Evolutionary conservation across 2,888 invertebrate genomes (phyloP).

Genomic region (Meandrusa payeni): DNA sequence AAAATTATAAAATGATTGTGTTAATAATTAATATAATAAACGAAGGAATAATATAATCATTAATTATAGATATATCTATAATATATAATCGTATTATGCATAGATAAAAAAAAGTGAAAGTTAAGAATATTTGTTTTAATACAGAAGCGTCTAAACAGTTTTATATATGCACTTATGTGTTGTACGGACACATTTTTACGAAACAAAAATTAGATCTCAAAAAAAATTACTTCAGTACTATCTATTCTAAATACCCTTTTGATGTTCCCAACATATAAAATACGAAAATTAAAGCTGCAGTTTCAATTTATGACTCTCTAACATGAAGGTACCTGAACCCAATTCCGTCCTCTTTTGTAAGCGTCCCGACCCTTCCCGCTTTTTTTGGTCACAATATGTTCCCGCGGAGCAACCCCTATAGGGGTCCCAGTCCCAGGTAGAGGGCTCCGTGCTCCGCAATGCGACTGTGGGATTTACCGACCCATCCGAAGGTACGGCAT

Average conservation of each 20-base stretch:
- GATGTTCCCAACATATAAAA: not conserved
- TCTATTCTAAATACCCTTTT: not conserved
- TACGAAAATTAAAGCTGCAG: slow-evolving; percentile 3
- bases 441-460: slow-evolving; percentile 47
- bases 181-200: too few species aligned
- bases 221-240: too few species aligned
- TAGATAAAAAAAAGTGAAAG: too few species aligned
- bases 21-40: too few species aligned
- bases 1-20: too few species aligned
- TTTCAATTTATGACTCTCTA: slow-evolving; percentile 9
- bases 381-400: slow-evolving; percentile 70
- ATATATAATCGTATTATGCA: too few species aligned
- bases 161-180: too few species aligned
- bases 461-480: slow-evolving; percentile 54
- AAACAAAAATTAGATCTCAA: too few species aligned
- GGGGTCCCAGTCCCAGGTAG: slow-evolving; percentile 61
- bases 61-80: too few species aligned
- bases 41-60: too few species aligned
- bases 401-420: slow-evolving; percentile 58
- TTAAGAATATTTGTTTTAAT: too few species aligned
- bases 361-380: slow-evolving; percentile 64
- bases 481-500: slow-evolving; percentile 41
- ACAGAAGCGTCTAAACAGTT: too few species aligned
- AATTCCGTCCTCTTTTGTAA: slow-evolving; percentile 51
- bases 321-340: slow-evolving; percentile 40